Percentiles rank a stretch among this genome's conserved stretches.
phyloP scores from a whole-genome alignment of 53 echinoderm and acorn worm genomes.

The Zoroaster sp. region DNA sequence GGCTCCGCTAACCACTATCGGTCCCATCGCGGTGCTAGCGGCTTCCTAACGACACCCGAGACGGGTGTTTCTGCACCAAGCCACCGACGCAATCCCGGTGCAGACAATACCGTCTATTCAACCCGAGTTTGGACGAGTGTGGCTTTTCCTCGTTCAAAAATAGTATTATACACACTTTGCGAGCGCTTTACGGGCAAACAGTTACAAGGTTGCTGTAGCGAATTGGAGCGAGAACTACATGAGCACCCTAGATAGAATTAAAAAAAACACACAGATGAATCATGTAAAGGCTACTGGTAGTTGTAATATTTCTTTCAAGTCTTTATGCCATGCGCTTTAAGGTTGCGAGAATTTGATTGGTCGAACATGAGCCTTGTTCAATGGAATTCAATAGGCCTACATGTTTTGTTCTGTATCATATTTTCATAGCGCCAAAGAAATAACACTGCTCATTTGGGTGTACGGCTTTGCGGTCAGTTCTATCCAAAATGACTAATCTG shows the following conservation, averaged over 20 bases:
- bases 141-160: constrained; percentile 44
- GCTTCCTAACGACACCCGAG: constrained; percentile 25
- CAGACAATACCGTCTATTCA: constrained; percentile 32
- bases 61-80: constrained; percentile 15
- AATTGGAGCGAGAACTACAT: constrained; percentile 16
- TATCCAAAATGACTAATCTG: constrained; percentile 33
- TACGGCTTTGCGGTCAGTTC: constrained; percentile 22
- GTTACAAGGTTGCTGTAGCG: constrained; percentile 51
- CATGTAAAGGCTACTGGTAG: background rate
- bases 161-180: constrained; percentile 44
- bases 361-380: background rate
- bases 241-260: background rate
- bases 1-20: background rate
- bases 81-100: background rate
- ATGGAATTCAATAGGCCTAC: background rate
- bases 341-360: constrained; percentile 3
- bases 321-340: background rate
- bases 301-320: background rate
- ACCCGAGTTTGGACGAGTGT: background rate
- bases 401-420: constrained; percentile 18
- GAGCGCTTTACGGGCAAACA: background rate
- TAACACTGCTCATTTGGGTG: background rate
- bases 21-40: constrained; percentile 2
- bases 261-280: background rate
- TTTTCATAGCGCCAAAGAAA: constrained; percentile 38